Evolutionary conservation across 1,140 invertebrate genomes (phyloP), one percentile per base, ranked within the genome.

Genomic region (Drosophila seguyi): DNA sequence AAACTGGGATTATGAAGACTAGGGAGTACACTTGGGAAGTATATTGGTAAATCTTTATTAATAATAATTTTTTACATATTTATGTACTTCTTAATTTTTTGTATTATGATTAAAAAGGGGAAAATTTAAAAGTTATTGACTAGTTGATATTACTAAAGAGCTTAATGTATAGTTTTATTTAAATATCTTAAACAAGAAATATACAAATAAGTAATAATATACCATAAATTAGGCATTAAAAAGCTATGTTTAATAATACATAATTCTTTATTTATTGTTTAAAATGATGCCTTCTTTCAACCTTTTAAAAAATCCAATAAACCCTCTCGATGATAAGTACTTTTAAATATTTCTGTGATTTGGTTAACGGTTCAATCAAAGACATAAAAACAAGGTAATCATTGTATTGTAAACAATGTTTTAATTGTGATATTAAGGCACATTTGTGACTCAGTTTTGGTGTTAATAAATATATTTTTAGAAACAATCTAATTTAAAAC

Each of bases 301-400:
- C 10, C 10, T 11, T 11, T 31, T 31, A 8, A 11, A 10, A 31
- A 31, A 31, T 10, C 3, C 31, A 31, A 31, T 8, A 31, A 10
- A 31, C 29, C 18, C 6, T 2, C 8, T 6, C 22, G 0, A 36
- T 16, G 4, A 8, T 3, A 14, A 22, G 18, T 22, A 53, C 6
- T 53, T 53, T 36, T 36, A 53, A 22, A 22, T 22, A 22, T 36
- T 36, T 36, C 20, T 20, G 14, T 14, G 20, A 10, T 13, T 62
- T 42, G 31, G 60, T 63, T 18, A 41, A 63, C 47, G 0, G 16
- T 18, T 58, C 4, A 57, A 13, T 39, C 1, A 14, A 41, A 42
- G 55, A 1, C 38, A 42, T 60, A 4, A 25, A 60, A 60, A 60
- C 55, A 63, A 42, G 31, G n/a, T 20, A 63, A 31, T 60, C 8